Conservation (phyloP, 2,888 invertebrate species). For the Antheraea assamensis region DNA sequence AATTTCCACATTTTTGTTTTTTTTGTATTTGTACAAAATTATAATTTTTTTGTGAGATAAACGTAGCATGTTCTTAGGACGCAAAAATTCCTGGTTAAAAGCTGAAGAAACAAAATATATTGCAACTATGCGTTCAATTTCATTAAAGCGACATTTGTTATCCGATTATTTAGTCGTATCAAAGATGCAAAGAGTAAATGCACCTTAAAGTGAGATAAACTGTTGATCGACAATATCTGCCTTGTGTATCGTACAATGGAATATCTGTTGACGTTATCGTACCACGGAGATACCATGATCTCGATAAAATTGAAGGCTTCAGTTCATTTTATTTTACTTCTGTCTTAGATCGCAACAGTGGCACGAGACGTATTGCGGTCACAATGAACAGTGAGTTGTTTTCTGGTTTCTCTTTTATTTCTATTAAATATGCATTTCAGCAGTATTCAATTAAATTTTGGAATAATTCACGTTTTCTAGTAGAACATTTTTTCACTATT, state of each 20-base stretch:
- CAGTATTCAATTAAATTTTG: not conserved
- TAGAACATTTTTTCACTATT: not conserved
- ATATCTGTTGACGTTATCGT: slow-evolving; percentile 57
- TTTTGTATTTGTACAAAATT: too few species aligned
- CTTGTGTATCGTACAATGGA: slow-evolving; percentile 42
- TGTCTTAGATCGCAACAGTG: slow-evolving; percentile 56
- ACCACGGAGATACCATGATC: slow-evolving; percentile 51
- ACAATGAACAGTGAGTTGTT: slow-evolving; percentile 69
- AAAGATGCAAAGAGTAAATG: slow-evolving; percentile 26
- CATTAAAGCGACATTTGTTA: not conserved
- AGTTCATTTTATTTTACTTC: slow-evolving; percentile 52
- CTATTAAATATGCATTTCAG: not conserved
- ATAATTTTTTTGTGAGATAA: too few species aligned
- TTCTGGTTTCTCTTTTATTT: slow-evolving; percentile 10
- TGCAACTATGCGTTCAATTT: not conserved
- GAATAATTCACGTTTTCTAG: not conserved
- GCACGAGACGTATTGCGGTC: slow-evolving; percentile 52
- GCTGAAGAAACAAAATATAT: not conserved
- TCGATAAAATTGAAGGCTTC: slow-evolving; percentile 71
- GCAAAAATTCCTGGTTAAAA: not conserved
- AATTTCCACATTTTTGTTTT: too few species aligned
- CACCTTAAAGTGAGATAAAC: slow-evolving; percentile 46
- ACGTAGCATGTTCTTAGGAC: too few species aligned
- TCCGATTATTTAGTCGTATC: slow-evolving; percentile 21
- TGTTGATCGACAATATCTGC: slow-evolving; percentile 67